Evolutionary conservation across 1,140 invertebrate genomes (phyloP), one percentile per base, ranked within the genome.

Genomic region (Diuraphis noxia): DNA sequence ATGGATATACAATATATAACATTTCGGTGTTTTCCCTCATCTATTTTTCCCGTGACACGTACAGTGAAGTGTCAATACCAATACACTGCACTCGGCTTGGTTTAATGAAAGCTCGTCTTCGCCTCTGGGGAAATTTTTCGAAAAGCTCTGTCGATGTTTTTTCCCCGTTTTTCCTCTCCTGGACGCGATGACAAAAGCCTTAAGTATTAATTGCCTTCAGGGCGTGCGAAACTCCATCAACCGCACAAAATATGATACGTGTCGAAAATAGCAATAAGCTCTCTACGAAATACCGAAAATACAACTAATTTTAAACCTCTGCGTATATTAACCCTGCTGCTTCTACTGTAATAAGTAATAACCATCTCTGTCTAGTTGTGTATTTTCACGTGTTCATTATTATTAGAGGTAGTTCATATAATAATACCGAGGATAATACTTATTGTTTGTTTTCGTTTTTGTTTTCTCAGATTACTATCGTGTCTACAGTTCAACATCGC

Each of bases 41-140:
- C 13, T 41, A 17, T 46, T n/a, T 43, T 30, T 41, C 72, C 21
- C n/a, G 38, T 79, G 63, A 90, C 88, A 90, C 88, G 88, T 90
- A 72, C 40, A 25, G 88, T n/a, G 41, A 90, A 90, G 88, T 90
- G 88, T 90, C 88, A 90, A 90, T 90, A 90, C 88, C 88, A 72
- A 90, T 90, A 90, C 40, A 46, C 63, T 43, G 63, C 72, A 79
- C 63, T 79, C 40, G 72, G 81, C 88, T 90, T 46, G 88, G 63
- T 90, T 43, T 88, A 90, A 90, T 90, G 88, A 90, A 90, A 90
- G 63, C 88, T 90, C 41, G 72, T 46, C 30, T 90, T 90, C 41
- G 88, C 88, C 88, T 46, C 88, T 25, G 36, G 88, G 88, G 88
- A 90, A 90, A 90, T 90, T 46, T 79, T 90, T 77, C n/a, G 30